Conservation (phyloP, 2,797 vertebrate genomes). For the Pampus argenteus region DNA sequence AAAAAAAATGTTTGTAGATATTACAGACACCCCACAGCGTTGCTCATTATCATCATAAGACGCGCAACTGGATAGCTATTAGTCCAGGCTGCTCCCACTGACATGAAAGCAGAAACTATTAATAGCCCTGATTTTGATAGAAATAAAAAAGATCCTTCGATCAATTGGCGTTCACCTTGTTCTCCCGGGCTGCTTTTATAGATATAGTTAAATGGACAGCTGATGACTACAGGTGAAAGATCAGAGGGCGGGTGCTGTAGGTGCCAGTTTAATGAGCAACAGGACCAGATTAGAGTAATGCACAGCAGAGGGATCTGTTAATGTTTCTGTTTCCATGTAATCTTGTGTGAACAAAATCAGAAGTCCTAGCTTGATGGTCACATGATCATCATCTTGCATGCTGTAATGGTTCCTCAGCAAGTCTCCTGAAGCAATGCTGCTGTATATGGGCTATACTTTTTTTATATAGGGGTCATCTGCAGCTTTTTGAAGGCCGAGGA, state of each 20-base stretch:
- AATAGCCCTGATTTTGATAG: slow-evolving; percentile 35
- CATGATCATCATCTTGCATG: too few relatives aligned
- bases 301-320: neutral
- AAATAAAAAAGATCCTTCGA: slow-evolving; percentile 52
- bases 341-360: neutral
- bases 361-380: too few relatives aligned
- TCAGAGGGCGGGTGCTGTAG: neutral
- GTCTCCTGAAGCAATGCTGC: too few relatives aligned
- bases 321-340: slow-evolving; percentile 1
- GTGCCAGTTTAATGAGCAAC: slow-evolving; percentile 43
- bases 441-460: too few relatives aligned
- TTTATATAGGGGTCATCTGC: too few relatives aligned
- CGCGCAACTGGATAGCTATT: slow-evolving; percentile 23
- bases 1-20: slow-evolving; percentile 38
- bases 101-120: slow-evolving; percentile 42
- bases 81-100: slow-evolving; percentile 13
- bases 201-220: slow-evolving; percentile 17
- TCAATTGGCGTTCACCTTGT: slow-evolving; percentile 26
- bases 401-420: too few relatives aligned
- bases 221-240: slow-evolving; percentile 23
- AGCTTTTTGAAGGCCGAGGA: too few relatives aligned
- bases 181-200: slow-evolving; percentile 18
- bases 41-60: slow-evolving; percentile 55
- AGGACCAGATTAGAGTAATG: neutral
- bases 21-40: slow-evolving; percentile 14